Evolutionary conservation across 1,140 invertebrate genomes (phyloP), one percentile per base, ranked within the genome.

Genomic region (Euborellia annulipes): DNA sequence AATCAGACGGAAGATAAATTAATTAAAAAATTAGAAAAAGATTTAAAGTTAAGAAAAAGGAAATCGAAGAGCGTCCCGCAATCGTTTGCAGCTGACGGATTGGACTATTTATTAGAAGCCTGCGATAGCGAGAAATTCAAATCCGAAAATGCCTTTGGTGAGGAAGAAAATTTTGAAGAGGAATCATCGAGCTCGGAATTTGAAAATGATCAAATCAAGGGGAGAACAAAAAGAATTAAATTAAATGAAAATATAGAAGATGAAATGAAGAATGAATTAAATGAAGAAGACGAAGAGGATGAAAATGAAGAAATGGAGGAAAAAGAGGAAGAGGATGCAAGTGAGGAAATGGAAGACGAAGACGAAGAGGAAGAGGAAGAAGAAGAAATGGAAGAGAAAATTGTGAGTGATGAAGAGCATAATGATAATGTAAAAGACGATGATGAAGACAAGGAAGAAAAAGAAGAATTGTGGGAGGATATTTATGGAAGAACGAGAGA

Each of bases 401-500:
- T 50, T 50, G 50, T 27, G 53, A 39, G 53, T 48, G 39, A 50
- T 48, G 48, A 56, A 27, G 17, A 37, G 16, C 16, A 38, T 39
- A 36, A 45, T 34, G 52, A n/a, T n/a, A n/a, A n/a, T n/a, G 59
- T 53, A 58, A 53, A 52, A 56, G 55, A 54, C 18, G 45, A 44
- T 39, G 54, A 59, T 9, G 41, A 43, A 32, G 45, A 46, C 22
- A 36, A 50, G 30, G 30, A 32, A 45, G 50, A 55, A 46, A 46
- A 55, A 30, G 53, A 62, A 36, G 23, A 27, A 27, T 21, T 64
- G 20, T 88, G 82, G 73, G 89, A 95, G 71, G 91, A 96, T 67
- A 95, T 96, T 59, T 96, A 96, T 70, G 91, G 91, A 2, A 68
- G 90, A 50, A 71, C 82, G 51, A 70, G 83, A 55, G 80, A 86